Base-by-base conservation (phyloP, 1,140 invertebrate genomes). In the Lordiphosa stackelbergi region DNA sequence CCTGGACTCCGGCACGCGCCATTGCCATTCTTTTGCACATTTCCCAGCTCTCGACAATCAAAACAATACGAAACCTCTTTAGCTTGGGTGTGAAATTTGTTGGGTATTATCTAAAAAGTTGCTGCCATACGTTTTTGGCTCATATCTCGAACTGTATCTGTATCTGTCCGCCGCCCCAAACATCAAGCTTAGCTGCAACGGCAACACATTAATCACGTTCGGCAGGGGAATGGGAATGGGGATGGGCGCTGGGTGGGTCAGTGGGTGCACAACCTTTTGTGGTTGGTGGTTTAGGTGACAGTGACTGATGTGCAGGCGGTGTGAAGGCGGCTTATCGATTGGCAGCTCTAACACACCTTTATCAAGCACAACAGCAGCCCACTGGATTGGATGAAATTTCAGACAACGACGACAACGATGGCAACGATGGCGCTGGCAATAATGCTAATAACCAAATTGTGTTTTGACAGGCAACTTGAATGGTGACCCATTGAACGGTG, bases 141-240 rank as follows among this genome's bases (percentile, higher is more conserved):
- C 40, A 53, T 79, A 79, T 79, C 74, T 69, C 53, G 35, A 41
- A 12, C 58, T 69, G 66, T 57, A 78, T 79, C 70, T 81, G 59
- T 36, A 52, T 57, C 40, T 66, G 56, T 52, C 66, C 72, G 62
- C 53, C 72, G 40, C 38, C 57, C 12, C 16, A 41, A 70, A 65
- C 55, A 57, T 45, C 56, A 53, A 57, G 73, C 73, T 78, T 78
- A 78, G 69, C 74, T 78, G 77, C 71, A 83, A 47, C 52, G 72
- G 40, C 75, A 85, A 78, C 83, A 77, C 83, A 85, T 85, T 85
- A 85, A 85, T 85, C 83, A 85, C 77, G 71, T 69, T 79, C 75
- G 74, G 71, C 71, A 66, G 38, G 24, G 42, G 31, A 35, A 19
- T 36, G 22, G 53, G 34, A n/a, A n/a, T n/a, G n/a, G n/a, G n/a